Conservation (phyloP, 2,797 vertebrate species). For the Nasua narica region DNA sequence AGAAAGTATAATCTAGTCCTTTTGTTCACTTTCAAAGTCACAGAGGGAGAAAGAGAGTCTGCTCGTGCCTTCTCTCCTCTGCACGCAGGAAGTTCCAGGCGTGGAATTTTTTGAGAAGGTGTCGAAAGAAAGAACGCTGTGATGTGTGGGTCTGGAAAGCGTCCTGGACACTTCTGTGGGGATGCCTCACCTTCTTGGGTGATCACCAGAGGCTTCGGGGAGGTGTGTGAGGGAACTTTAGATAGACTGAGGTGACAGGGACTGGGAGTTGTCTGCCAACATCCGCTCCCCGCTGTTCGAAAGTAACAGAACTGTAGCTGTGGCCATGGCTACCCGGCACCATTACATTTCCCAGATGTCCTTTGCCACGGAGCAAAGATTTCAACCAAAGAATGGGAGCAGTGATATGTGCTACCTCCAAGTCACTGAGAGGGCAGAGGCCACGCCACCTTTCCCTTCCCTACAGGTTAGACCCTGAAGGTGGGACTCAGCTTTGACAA, state of each 20-base stretch:
- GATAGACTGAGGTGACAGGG: not conserved
- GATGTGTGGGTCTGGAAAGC: slow-evolving; percentile 58
- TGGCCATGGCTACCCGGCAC: not conserved
- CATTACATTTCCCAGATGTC: not conserved
- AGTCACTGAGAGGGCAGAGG: not conserved
- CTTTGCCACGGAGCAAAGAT: not conserved
- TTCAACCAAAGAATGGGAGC: not conserved
- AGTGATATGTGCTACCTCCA: not conserved
- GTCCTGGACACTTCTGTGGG: slow-evolving; percentile 17
- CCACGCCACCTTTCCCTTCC: too few relatives aligned
- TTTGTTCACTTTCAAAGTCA: slow-evolving; percentile 17
- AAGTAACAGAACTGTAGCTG: not conserved
- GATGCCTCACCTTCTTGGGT: not conserved
- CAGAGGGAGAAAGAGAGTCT: not conserved
- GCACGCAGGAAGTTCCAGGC: not conserved
- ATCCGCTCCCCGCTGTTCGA: not conserved
- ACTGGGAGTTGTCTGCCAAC: slow-evolving; percentile 35
- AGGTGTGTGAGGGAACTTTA: not conserved
- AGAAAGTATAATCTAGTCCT: not conserved
- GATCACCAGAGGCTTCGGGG: not conserved
- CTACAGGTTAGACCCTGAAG: not conserved
- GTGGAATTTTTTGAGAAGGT: slow-evolving; percentile 1
- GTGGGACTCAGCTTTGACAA: not conserved
- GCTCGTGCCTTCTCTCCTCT: not conserved
- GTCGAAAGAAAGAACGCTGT: slow-evolving; percentile 32